Conservation (phyloP, 2,888 invertebrate species). For the Polydrusus tereticollis region DNA sequence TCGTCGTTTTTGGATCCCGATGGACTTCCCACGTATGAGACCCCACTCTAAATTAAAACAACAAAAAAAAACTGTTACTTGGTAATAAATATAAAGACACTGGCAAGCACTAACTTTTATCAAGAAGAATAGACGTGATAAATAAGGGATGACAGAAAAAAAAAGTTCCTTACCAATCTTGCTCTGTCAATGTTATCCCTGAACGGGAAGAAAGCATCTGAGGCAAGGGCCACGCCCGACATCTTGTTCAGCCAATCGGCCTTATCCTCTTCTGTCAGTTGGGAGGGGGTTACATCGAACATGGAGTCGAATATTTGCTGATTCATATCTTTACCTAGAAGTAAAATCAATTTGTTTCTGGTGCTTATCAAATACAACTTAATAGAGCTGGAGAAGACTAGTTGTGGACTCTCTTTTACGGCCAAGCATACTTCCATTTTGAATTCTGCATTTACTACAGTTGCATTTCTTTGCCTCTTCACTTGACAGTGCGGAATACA, state of each 20-base stretch:
- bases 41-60: constrained; percentile 82
- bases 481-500: no score
- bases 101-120: no score
- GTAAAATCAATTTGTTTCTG: no score
- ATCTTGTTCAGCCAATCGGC: constrained; percentile 78
- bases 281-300: constrained; percentile 80
- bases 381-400: no score
- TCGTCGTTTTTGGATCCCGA: constrained; percentile 95
- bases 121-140: no score
- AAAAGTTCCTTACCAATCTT: constrained; percentile 79
- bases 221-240: constrained; percentile 86
- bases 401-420: no score
- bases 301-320: constrained; percentile 79
- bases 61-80: constrained; percentile 6
- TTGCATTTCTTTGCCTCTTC: no score
- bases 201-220: constrained; percentile 99
- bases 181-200: constrained; percentile 97
- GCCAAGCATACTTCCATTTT: no score
- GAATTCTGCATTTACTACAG: no score
- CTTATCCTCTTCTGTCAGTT: constrained; percentile 77
- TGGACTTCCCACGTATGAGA: constrained; percentile 93
- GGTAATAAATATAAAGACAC: no score
- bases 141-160: no score
- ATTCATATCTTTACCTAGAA: constrained; percentile 83
- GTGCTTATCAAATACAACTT: no score